phyloP scores from a whole-genome alignment of 2,797 vertebrate genomes.

The Diglossa cyanea region DNA sequence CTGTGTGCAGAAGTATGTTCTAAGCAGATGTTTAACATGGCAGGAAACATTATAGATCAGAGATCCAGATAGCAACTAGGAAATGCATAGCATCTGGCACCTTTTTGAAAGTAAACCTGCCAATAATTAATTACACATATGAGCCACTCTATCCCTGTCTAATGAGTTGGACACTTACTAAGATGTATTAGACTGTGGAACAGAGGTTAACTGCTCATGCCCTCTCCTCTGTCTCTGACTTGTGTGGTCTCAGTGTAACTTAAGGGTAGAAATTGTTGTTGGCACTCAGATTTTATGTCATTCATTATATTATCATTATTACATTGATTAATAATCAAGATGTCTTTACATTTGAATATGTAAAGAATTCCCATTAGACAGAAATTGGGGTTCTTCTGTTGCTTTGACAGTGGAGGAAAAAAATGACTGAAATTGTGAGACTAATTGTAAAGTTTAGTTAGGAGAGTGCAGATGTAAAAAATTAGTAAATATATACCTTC shows the following conservation, averaged over 20 bases:
- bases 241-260: constrained; percentile 17
- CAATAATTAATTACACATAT: constrained; percentile 76
- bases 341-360: neutral
- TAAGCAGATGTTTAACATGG: constrained; percentile 70
- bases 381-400: neutral
- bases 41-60: constrained; percentile 70
- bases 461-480: neutral
- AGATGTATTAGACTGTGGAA: constrained; percentile 33
- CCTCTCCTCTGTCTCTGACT: constrained; percentile 14
- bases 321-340: neutral
- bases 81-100: constrained; percentile 72
- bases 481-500: neutral
- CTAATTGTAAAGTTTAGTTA: neutral
- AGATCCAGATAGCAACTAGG: constrained; percentile 68
- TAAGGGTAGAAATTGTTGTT: neutral
- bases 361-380: neutral
- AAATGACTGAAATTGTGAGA: neutral
- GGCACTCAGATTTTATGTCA: neutral
- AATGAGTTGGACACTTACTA: constrained; percentile 46
- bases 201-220: constrained; percentile 29
- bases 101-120: constrained; percentile 72
- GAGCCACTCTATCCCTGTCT: neutral
- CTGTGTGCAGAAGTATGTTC: constrained; percentile 48
- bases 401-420: neutral
- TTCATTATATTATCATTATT: neutral